phyloP scores from a whole-genome alignment of 1,140 invertebrate species.

The Proales similis region DNA sequence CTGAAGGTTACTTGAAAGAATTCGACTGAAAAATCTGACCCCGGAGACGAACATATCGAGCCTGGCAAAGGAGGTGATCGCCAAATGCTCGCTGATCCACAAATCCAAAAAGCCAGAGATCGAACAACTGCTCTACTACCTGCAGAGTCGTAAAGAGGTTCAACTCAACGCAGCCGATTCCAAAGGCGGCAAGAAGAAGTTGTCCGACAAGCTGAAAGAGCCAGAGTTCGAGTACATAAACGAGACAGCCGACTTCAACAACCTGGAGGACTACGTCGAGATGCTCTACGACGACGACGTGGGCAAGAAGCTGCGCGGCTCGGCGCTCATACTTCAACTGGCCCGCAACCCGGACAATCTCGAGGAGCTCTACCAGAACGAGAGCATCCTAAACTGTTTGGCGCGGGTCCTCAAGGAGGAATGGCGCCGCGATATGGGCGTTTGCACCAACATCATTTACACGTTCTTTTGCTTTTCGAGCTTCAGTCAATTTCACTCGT shows the following conservation, averaged over 20 bases:
- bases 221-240: constrained; percentile 50
- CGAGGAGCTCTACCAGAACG: constrained; percentile 67
- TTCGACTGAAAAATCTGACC: constrained; percentile 73
- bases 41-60: constrained; percentile 68
- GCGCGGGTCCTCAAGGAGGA: constrained; percentile 89
- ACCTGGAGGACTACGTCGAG: constrained; percentile 83
- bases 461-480: constrained; percentile 95
- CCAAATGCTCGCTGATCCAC: constrained; percentile 80
- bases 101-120: constrained; percentile 73
- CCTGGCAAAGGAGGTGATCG: constrained; percentile 75
- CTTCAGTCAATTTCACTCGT: constrained; percentile 86
- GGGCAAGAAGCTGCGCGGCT: constrained; percentile 81
- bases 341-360: constrained; percentile 86
- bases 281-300: constrained; percentile 78
- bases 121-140: constrained; percentile 80
- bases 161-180: constrained; percentile 44
- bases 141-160: constrained; percentile 68
- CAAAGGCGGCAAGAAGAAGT: constrained; percentile 42
- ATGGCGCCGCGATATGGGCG: constrained; percentile 86
- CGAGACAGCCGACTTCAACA: constrained; percentile 65
- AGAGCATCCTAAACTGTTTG: constrained; percentile 87
- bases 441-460: constrained; percentile 91
- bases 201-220: constrained; percentile 48
- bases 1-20: constrained; percentile 51
- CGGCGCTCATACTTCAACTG: constrained; percentile 79